These are phyloP conservation scores for Chelon auratus DNA, from an alignment of 2,797 vertebrate species.

Conservation along the genomic window DNA sequence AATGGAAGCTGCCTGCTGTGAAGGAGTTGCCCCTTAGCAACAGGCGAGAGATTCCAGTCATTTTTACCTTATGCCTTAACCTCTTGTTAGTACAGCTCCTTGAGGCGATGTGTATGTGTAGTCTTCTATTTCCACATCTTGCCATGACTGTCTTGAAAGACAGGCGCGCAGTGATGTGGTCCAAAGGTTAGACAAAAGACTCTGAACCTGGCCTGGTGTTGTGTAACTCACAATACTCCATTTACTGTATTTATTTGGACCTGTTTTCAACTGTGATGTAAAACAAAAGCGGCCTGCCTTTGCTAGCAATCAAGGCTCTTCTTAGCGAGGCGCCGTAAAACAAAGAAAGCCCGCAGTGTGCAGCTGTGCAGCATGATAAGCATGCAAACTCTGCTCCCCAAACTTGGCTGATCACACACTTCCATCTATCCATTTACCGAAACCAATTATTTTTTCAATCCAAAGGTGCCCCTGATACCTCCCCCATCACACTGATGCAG, in stretches of 20 bases:
- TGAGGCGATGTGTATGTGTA: constrained; percentile 27
- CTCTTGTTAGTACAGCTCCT: constrained; percentile 46
- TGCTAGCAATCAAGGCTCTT: constrained; percentile 50
- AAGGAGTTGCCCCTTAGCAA: constrained; percentile 52
- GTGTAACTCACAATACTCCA: constrained; percentile 7
- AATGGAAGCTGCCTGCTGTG: constrained; percentile 56
- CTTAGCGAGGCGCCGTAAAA: constrained; percentile 56
- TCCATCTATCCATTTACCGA: constrained; percentile 69
- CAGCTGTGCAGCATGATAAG: constrained; percentile 71
- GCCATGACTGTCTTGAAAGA: constrained; percentile 12
- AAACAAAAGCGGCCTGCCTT: constrained; percentile 53
- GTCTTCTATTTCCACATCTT: constrained; percentile 28
- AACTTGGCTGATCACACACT: constrained; percentile 64
- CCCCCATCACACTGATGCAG: constrained; percentile 48
- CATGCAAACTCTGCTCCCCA: constrained; percentile 59
- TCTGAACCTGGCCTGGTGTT: constrained; percentile 18
- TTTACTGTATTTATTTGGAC: constrained; percentile 25
- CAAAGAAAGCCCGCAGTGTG: constrained; percentile 61
- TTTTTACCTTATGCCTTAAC: constrained; percentile 47
- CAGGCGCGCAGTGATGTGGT: background rate
- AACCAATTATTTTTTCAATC: constrained; percentile 80
- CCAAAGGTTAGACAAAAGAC: constrained; percentile 15
- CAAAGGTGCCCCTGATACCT: constrained; percentile 70
- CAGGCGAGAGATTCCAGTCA: constrained; percentile 60
- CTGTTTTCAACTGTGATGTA: constrained; percentile 35